A percentile compares a stretch with the other conserved stretches of the same genome.
These are phyloP conservation scores for Boleophthalmus pectinirostris DNA, from an alignment of 2,113 vertebrate genomes.

Conservation along the genomic window DNA sequence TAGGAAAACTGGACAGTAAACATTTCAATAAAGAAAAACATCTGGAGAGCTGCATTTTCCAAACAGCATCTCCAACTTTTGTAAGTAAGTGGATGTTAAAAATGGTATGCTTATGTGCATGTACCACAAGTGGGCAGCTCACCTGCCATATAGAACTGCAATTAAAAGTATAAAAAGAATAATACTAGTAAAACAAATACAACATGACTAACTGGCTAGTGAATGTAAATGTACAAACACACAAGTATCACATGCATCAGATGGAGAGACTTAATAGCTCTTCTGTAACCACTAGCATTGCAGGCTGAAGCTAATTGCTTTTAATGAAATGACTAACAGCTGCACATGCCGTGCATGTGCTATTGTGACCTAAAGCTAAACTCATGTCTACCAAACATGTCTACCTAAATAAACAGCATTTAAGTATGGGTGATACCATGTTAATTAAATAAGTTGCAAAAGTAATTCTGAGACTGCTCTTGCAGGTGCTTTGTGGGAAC, in stretches of 20 bases:
- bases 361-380: background rate
- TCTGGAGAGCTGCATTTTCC: too few relatives aligned
- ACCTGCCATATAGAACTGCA: too few relatives aligned
- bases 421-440: background rate
- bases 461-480: too few relatives aligned
- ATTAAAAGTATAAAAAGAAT: background rate
- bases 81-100: background rate
- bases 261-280: background rate
- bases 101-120: background rate
- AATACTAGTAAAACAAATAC: background rate
- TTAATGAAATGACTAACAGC: background rate
- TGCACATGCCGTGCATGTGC: background rate
- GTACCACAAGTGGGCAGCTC: too few relatives aligned
- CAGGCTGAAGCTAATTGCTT: background rate
- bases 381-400: background rate
- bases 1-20: too few relatives aligned
- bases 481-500: too few relatives aligned
- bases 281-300: background rate
- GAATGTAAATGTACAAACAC: background rate
- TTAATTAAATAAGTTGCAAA: background rate
- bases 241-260: background rate
- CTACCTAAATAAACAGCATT: background rate
- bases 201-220: background rate
- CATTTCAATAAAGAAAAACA: too few relatives aligned
- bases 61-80: background rate